Conservation (phyloP, 2,113 vertebrate genomes). For the Sceloporus undulatus region DNA sequence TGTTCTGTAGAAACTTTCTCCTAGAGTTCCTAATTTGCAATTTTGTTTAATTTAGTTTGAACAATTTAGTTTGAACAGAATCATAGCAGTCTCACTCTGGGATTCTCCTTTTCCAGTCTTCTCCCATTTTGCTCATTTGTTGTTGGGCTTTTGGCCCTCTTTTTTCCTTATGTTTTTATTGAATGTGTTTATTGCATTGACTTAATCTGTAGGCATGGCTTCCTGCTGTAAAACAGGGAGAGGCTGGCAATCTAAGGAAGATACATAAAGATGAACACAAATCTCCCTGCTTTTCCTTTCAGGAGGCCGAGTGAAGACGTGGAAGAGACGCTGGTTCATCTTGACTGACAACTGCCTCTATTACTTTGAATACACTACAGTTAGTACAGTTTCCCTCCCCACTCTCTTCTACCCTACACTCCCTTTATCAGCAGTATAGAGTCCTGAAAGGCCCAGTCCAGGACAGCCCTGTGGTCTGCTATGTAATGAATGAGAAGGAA, state of each 20-base stretch:
- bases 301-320: constrained; percentile 95
- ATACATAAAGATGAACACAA: not conserved
- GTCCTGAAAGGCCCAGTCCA: too few relatives aligned
- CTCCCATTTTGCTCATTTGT: not conserved
- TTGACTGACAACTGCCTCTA: constrained; percentile 96
- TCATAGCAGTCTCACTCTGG: not conserved
- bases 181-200: not conserved
- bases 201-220: not conserved
- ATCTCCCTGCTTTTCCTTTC: constrained; percentile 44
- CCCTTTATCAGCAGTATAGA: not conserved
- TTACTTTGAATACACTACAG: constrained; percentile 95
- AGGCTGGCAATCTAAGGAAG: not conserved
- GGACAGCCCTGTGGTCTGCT: not conserved
- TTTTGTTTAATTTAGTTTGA: constrained; percentile 1
- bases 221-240: not conserved
- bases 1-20: not conserved
- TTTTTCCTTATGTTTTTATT: not conserved
- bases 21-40: not conserved
- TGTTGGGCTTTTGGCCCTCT: not conserved
- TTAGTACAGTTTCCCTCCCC: constrained; percentile 75
- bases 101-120: not conserved
- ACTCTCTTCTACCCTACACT: not conserved
- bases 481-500: not conserved
- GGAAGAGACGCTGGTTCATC: constrained; percentile 96
- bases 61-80: not conserved